Evolutionary conservation across 35 echinoderm and acorn worm genomes (phyloP), one percentile per base, ranked within the genome.

Genomic region (Apostichopus parvimensis): DNA sequence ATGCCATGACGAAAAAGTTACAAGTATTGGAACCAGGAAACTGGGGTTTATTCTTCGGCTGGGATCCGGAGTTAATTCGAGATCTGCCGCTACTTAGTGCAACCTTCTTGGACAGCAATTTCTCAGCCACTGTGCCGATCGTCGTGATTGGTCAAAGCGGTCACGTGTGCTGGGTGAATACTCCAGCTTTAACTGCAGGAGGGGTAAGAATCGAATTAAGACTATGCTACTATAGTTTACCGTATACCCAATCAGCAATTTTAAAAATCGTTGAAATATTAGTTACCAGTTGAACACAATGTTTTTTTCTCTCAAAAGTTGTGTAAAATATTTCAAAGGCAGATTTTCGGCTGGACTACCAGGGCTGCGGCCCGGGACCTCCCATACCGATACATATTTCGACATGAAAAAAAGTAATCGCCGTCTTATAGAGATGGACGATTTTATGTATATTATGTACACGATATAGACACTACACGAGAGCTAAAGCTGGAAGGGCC

Each of bases 21-120:
- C 58, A 72, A 6, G 62, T 62, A 60, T 9, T 94, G 60, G 22
- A 61, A 6, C 64, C 59, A 6, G 77, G 62, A 5, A 23, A 90
- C 23, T 94, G 93, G 93, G 93, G 87, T n/a, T 24, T 83, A n/a
- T 94, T 94, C 78, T 94, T 90, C 25, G 93, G 93, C 18, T 94
- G 93, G 92, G 92, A 93, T 58, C 92, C 92, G 7, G 92, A 93
- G 56, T 86, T 93, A 12, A 79, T 93, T 15, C 76, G n/a, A 13
- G 87, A 94, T 34, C 78, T 94, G 17, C 93, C 93, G 1, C 25
- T 28, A 17, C 65, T 94, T 14, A 94, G 78, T 58, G 87, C 87
- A 0, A 72, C 77, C 14, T 94, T 82, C 64, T 78, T 94, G 56
- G 93, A 94, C 21, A 90, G 13, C 59, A 90, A 80, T 17, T 93